Evolutionary conservation across 2,888 invertebrate genomes (phyloP).

Genomic region (Tryphoninae sp.): DNA sequence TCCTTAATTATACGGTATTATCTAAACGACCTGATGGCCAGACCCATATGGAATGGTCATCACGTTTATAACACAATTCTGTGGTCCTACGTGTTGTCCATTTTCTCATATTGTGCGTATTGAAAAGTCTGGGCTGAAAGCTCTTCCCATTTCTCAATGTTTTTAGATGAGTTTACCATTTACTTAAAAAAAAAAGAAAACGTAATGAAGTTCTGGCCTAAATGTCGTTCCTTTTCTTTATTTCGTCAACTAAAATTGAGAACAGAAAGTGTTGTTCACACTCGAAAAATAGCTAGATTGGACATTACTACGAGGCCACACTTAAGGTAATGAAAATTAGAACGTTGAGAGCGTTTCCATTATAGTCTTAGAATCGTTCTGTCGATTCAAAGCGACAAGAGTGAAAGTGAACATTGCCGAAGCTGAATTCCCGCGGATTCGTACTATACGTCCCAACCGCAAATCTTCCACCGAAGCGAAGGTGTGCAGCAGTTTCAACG

Average conservation of each 20-base stretch:
- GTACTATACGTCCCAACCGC: conserved; percentile 22
- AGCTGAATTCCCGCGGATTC: conserved; percentile 17
- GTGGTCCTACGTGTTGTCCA: background rate
- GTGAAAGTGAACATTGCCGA: conserved; percentile 5
- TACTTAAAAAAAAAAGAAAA: too few relatives aligned
- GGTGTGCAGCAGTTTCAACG: conserved; percentile 35
- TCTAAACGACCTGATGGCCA: conserved; percentile 6
- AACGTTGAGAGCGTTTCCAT: conserved; percentile 14
- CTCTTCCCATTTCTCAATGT: background rate
- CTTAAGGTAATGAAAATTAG: background rate
- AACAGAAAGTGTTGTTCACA: too few relatives aligned
- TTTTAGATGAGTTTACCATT: too few relatives aligned
- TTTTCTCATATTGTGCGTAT: background rate
- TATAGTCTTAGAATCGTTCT: conserved; percentile 9
- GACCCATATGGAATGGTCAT: conserved; percentile 13
- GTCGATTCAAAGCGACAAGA: background rate
- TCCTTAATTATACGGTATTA: conserved; percentile 34
- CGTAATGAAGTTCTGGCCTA: too few relatives aligned
- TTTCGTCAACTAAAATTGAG: too few relatives aligned
- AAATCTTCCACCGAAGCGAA: conserved; percentile 42
- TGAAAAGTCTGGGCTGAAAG: background rate
- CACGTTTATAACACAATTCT: conserved; percentile 4
- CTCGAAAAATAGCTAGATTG: background rate
- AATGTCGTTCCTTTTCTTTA: too few relatives aligned
- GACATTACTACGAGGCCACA: background rate